Percentiles rank a stretch among this genome's conserved stretches.
These are phyloP conservation scores for Aphidius gifuensis DNA, from an alignment of 1,140 invertebrate genomes.

Conservation along the genomic window DNA sequence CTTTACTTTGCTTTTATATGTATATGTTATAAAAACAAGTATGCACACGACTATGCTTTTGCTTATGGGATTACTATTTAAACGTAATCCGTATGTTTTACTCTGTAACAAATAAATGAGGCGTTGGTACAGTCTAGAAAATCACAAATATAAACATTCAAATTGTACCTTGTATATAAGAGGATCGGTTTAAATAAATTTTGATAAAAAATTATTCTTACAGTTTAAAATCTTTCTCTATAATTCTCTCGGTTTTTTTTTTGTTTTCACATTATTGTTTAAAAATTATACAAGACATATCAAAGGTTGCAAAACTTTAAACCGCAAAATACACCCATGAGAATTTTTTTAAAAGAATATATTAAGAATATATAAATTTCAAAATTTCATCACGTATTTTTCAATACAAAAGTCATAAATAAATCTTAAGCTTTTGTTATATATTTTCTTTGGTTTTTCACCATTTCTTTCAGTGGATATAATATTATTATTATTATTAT, in stretches of 20 bases:
- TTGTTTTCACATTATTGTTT: no score
- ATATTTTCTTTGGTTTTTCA: no score
- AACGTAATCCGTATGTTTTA: conserved; percentile 41
- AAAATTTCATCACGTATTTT: no score
- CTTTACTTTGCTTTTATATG: conserved; percentile 4
- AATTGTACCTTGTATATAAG: conserved; percentile 31
- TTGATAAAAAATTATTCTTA: conserved; percentile 15
- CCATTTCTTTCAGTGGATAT: no score
- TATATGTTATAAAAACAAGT: conserved; percentile 25
- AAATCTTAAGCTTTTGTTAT: no score
- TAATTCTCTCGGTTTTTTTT: background rate
- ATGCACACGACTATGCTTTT: conserved; percentile 41
- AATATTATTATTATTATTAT: no score
- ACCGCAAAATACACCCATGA: no score
- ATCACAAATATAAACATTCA: conserved; percentile 44
- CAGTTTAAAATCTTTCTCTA: conserved; percentile 1
- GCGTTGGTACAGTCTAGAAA: conserved; percentile 28
- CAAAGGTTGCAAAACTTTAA: no score
- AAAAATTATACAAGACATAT: no score
- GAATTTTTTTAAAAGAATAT: no score
- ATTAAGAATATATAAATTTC: no score
- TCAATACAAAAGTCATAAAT: no score
- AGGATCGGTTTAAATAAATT: conserved; percentile 43
- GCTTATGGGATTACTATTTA: conserved; percentile 53
- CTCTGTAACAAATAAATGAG: conserved; percentile 4